These are phyloP conservation scores for Platycnemis pennipes DNA, from an alignment of 2,888 invertebrate genomes.

Conservation along the genomic window DNA sequence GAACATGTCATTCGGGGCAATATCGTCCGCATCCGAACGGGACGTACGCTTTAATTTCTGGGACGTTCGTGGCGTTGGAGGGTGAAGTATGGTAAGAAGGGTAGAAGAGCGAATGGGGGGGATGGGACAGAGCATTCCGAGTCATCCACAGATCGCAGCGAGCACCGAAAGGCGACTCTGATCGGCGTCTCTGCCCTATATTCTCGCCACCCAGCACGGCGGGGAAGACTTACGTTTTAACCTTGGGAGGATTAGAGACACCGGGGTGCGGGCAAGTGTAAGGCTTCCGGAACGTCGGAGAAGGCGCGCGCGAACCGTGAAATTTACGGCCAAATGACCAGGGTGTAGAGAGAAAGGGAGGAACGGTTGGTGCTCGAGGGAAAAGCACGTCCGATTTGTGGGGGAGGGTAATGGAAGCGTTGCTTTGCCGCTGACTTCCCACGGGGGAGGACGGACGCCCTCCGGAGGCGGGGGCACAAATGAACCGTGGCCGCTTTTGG, in stretches of 20 bases:
- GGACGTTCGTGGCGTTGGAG: neutral
- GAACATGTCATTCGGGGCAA: neutral
- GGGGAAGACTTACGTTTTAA: conserved; percentile 7
- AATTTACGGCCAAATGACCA: conserved; percentile 27
- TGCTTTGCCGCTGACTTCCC: neutral
- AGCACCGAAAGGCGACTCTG: neutral
- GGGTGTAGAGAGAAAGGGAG: too few species aligned
- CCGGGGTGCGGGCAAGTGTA: neutral
- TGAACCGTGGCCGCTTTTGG: neutral
- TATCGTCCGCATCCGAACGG: neutral
- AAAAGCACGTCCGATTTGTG: neutral
- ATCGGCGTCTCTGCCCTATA: neutral
- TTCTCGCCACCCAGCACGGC: neutral
- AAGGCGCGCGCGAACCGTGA: too few species aligned
- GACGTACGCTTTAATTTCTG: neutral
- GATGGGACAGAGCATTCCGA: neutral
- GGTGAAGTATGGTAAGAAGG: neutral
- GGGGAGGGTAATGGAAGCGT: neutral
- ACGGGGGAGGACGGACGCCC: neutral
- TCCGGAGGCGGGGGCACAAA: neutral
- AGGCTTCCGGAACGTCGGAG: neutral
- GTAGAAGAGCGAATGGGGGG: too few species aligned
- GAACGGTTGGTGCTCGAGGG: neutral
- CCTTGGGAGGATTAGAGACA: neutral
- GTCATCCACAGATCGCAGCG: neutral